phyloP scores from a whole-genome alignment of 2,888 invertebrate species.

The Ypsolopha sequella region DNA sequence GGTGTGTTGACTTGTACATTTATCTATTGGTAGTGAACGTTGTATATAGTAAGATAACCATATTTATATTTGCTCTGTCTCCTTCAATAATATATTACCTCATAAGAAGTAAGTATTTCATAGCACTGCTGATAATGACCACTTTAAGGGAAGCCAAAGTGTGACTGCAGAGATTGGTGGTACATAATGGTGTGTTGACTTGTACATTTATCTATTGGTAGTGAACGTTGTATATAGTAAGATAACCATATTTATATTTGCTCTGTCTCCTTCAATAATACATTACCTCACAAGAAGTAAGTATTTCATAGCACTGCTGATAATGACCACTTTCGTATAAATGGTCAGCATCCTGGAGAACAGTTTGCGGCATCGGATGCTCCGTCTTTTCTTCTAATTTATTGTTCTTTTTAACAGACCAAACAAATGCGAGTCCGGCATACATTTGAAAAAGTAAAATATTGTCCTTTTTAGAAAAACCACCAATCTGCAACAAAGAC shows the following conservation, averaged over 20 bases:
- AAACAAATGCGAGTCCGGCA: slow-evolving; percentile 1
- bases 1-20: too few species aligned
- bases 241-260: too few species aligned
- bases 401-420: neutral
- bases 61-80: too few species aligned
- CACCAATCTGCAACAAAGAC: neutral
- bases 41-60: too few species aligned
- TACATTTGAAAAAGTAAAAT: neutral
- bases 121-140: slow-evolving; percentile 60
- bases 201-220: too few species aligned
- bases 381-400: slow-evolving; percentile 10
- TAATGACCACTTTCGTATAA: slow-evolving; percentile 76
- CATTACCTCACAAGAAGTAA: slow-evolving; percentile 23
- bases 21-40: too few species aligned
- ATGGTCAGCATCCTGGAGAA: slow-evolving; percentile 73
- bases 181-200: too few species aligned
- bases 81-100: too few species aligned
- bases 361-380: slow-evolving; percentile 25
- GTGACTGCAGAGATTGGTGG: too few species aligned
- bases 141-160: too few species aligned
- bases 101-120: slow-evolving; percentile 50
- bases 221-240: too few species aligned
- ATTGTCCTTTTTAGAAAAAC: neutral
- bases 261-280: too few species aligned
- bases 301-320: slow-evolving; percentile 73